Percentiles rank a stretch among this genome's conserved stretches.
phyloP scores from a whole-genome alignment of 2,797 vertebrate species.

The Rhinichthys osculus region DNA sequence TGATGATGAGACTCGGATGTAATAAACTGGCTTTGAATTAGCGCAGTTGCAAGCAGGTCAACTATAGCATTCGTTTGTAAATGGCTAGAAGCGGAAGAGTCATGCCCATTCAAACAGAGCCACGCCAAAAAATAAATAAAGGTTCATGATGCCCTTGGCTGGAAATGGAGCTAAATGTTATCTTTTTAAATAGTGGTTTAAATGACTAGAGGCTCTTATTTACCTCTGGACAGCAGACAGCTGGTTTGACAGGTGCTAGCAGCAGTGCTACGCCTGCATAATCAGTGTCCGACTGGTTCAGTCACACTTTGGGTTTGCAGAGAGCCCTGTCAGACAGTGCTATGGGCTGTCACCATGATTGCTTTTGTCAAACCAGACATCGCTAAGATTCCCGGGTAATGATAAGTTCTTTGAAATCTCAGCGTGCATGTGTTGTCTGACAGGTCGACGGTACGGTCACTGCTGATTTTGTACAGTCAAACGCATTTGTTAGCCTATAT shows the following conservation, averaged over 20 bases:
- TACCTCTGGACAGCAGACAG: conserved; percentile 52
- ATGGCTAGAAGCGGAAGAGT: conserved; percentile 8
- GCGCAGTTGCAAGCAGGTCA: conserved; percentile 44
- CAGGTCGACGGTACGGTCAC: conserved; percentile 18
- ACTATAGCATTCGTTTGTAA: conserved; percentile 33
- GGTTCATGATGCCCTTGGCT: conserved; percentile 21
- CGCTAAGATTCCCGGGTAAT: conserved; percentile 50
- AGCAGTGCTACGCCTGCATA: conserved; percentile 53
- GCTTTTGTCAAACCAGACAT: conserved; percentile 54
- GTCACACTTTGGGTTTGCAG: conserved; percentile 43
- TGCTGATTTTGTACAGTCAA: conserved; percentile 36
- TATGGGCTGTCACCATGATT: conserved; percentile 52
- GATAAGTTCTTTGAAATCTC: conserved; percentile 47
- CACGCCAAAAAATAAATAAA: not conserved
- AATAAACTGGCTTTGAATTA: conserved; percentile 53
- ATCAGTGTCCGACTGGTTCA: conserved; percentile 48
- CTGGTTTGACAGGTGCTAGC: conserved; percentile 52
- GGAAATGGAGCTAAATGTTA: conserved; percentile 30
- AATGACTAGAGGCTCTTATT: conserved; percentile 56
- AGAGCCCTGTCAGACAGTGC: conserved; percentile 49
- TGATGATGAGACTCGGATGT: conserved; percentile 54
- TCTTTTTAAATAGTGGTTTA: conserved; percentile 54
- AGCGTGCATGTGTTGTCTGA: conserved; percentile 23
- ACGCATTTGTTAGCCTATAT: conserved; percentile 18
- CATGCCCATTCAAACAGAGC: not conserved